Evolutionary conservation across 1,140 invertebrate genomes (phyloP).

Genomic region (Ceratosolen solmsi): DNA sequence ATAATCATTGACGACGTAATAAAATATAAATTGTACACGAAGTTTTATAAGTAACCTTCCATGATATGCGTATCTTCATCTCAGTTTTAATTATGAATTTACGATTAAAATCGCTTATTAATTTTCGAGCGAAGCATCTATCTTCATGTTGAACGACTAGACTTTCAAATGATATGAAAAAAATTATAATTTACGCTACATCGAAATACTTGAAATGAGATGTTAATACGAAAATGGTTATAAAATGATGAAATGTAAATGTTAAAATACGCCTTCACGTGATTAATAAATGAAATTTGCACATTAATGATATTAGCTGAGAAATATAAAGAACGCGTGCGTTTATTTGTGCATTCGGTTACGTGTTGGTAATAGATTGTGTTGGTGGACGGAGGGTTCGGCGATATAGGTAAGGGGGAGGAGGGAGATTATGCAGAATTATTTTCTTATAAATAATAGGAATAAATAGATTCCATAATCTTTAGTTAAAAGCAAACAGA

Average conservation of each 20-base stretch:
- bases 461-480: conserved; percentile 15
- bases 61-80: not conserved
- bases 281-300: not conserved
- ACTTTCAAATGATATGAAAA: not conserved
- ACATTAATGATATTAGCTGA: not conserved
- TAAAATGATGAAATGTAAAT: not conserved
- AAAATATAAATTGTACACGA: not conserved
- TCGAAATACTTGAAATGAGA: not conserved
- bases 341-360: not conserved
- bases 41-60: not conserved
- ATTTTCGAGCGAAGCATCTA: not conserved
- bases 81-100: not conserved
- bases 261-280: too few relatives aligned
- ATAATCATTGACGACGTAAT: not conserved
- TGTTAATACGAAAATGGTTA: not conserved
- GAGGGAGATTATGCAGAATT: not conserved
- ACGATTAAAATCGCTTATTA: not conserved
- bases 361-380: too few relatives aligned
- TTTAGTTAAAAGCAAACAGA: conserved; percentile 25
- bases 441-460: not conserved
- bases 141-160: not conserved
- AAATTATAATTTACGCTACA: not conserved
- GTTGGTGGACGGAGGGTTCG: too few relatives aligned
- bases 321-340: not conserved
- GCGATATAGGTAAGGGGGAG: too few relatives aligned